Conservation (phyloP, 1,140 invertebrate species). For the Mactra quadrangularis region DNA sequence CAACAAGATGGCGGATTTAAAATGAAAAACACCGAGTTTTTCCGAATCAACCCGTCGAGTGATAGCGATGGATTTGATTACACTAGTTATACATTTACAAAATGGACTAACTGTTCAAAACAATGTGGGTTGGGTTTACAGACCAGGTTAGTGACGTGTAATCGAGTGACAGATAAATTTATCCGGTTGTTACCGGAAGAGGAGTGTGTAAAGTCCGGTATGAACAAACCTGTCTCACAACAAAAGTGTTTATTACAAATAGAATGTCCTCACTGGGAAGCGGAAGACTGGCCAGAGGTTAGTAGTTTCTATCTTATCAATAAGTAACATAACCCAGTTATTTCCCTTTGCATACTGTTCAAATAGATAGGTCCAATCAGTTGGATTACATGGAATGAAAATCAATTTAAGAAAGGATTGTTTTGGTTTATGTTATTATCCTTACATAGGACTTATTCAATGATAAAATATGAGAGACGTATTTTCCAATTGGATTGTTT, state of each 20-base stretch:
- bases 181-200: slow-evolving; percentile 56
- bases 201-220: slow-evolving; percentile 63
- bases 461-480: too few species aligned
- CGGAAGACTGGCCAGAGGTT: slow-evolving; percentile 50
- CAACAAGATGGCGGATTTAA: slow-evolving; percentile 48
- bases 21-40: slow-evolving; percentile 58
- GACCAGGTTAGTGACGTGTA: slow-evolving; percentile 65
- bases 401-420: neutral
- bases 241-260: slow-evolving; percentile 62
- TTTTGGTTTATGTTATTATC: neutral
- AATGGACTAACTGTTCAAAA: slow-evolving; percentile 67
- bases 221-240: slow-evolving; percentile 55
- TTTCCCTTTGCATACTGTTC: too few species aligned
- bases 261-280: slow-evolving; percentile 67
- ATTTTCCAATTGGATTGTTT: too few species aligned
- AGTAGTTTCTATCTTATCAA: neutral
- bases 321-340: neutral
- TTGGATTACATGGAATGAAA: neutral
- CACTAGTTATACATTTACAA: slow-evolving; percentile 54
- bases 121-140: slow-evolving; percentile 69
- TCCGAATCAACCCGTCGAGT: slow-evolving; percentile 31
- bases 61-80: slow-evolving; percentile 38
- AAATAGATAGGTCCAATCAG: too few species aligned
- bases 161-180: slow-evolving; percentile 66
- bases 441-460: neutral